Percentiles rank a stretch among this genome's conserved stretches.
Evolutionary conservation across 2,113 vertebrate genomes (phyloP).

Genomic region (Oriolus oriolus): DNA sequence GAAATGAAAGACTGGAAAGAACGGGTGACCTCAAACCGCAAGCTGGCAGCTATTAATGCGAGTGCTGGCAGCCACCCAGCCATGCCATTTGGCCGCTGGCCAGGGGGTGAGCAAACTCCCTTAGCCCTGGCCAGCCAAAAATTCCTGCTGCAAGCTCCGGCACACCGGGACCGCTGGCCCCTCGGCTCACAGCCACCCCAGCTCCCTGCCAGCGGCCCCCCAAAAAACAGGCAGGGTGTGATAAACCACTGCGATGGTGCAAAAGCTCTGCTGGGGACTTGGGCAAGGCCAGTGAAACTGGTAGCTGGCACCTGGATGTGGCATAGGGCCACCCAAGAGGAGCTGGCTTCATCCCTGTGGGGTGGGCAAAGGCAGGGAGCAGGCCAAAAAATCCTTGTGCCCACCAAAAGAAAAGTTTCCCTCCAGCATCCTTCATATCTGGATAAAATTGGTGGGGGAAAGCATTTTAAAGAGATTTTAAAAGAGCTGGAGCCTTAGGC

Average conservation of each 20-base stretch:
- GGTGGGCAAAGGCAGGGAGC: neutral
- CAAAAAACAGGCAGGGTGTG: neutral
- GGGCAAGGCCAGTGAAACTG: accelerated
- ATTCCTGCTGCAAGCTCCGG: neutral
- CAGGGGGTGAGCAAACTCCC: neutral
- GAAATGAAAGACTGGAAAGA: slow-evolving; percentile 44
- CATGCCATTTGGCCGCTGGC: slow-evolving; percentile 6
- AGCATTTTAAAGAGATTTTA: neutral
- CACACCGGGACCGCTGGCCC: accelerated
- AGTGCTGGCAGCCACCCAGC: slow-evolving; percentile 4
- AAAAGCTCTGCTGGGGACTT: neutral
- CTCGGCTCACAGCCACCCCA: accelerated
- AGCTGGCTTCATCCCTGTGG: accelerated
- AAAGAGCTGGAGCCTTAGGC: neutral
- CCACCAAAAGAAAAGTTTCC: neutral
- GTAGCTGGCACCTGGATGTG: neutral
- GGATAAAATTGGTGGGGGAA: neutral
- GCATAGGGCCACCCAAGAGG: neutral
- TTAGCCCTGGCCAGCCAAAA: neutral
- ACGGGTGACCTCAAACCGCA: slow-evolving; percentile 28
- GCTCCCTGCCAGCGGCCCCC: neutral
- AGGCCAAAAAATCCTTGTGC: neutral
- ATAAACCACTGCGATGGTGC: accelerated
- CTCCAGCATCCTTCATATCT: too few species aligned
- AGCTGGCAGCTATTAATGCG: slow-evolving; percentile 19